Percentiles rank a stretch among this genome's conserved stretches.
Evolutionary conservation across 2,888 invertebrate genomes (phyloP).

Genomic region (Nomada fucata): DNA sequence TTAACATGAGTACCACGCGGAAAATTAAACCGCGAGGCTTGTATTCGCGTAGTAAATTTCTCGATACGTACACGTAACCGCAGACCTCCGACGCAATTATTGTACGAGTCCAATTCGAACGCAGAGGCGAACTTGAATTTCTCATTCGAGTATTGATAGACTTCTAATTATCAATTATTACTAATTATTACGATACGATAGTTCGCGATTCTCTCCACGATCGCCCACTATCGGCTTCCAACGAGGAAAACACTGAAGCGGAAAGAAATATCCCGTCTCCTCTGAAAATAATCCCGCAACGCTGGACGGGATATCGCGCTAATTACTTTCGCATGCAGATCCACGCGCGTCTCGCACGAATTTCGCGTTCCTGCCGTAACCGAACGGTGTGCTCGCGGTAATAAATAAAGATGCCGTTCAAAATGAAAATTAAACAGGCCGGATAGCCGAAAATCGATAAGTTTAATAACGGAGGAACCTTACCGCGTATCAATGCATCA

Average conservation of each 20-base stretch:
- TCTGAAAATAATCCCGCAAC: conserved; percentile 33
- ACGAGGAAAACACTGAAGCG: neutral
- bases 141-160: too few relatives aligned
- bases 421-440: conserved; percentile 54
- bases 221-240: neutral
- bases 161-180: too few relatives aligned
- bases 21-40: neutral
- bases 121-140: too few relatives aligned
- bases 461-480: conserved; percentile 38
- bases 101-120: too few relatives aligned
- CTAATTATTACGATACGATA: too few relatives aligned
- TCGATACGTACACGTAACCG: too few relatives aligned
- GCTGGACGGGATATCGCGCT: conserved; percentile 25
- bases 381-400: conserved; percentile 40
- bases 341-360: neutral
- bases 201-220: conserved; percentile 1
- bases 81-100: too few relatives aligned
- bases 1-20: neutral
- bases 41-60: too few relatives aligned
- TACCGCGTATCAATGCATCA: conserved; percentile 12
- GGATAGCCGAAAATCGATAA: conserved; percentile 49
- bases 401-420: conserved; percentile 53
- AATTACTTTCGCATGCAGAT: conserved; percentile 49
- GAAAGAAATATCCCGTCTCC: neutral
- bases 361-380: conserved; percentile 13